Conservation (phyloP, 2,888 invertebrate species). For the Hyalella azteca region DNA sequence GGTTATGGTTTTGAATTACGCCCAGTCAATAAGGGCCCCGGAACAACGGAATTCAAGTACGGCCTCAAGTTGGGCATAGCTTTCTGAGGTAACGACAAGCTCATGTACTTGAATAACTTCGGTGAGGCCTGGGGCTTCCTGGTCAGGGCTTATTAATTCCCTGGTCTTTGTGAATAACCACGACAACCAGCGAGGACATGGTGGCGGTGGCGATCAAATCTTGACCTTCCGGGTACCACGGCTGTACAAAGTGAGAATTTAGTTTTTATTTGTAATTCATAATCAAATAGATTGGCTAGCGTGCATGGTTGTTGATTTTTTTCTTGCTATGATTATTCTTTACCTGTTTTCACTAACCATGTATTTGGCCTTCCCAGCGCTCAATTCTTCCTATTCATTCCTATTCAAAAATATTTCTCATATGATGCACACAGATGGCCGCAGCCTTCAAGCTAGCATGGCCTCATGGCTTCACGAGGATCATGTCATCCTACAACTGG, state of each 20-base stretch:
- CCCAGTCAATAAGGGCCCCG: too few relatives aligned
- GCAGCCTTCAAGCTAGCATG: slow-evolving; percentile 86
- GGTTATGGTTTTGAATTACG: too few relatives aligned
- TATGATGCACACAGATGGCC: too few relatives aligned
- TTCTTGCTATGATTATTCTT: too few relatives aligned
- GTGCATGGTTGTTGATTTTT: too few relatives aligned
- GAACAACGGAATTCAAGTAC: slow-evolving; percentile 79
- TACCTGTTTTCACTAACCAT: too few relatives aligned
- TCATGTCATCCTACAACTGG: slow-evolving; percentile 87
- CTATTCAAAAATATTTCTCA: too few relatives aligned
- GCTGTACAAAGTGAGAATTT: slow-evolving; percentile 53
- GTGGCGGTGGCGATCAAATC: slow-evolving; percentile 66
- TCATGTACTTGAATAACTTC: slow-evolving; percentile 65
- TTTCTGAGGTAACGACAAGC: slow-evolving; percentile 70
- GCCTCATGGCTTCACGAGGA: slow-evolving; percentile 77
- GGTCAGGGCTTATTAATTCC: slow-evolving; percentile 69
- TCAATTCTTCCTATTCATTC: too few relatives aligned
- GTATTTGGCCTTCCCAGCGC: too few relatives aligned
- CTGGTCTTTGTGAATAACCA: slow-evolving; percentile 88
- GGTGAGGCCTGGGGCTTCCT: slow-evolving; percentile 70
- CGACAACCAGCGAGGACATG: slow-evolving; percentile 77
- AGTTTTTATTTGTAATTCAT: too few relatives aligned
- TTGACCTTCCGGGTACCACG: slow-evolving; percentile 70
- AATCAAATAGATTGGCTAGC: too few relatives aligned
- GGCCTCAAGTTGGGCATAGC: slow-evolving; percentile 68